A percentile compares a stretch with the other conserved stretches of the same genome.
These are phyloP conservation scores for Vicugna pacos DNA, from an alignment of 2,113 vertebrate genomes.

Conservation along the genomic window DNA sequence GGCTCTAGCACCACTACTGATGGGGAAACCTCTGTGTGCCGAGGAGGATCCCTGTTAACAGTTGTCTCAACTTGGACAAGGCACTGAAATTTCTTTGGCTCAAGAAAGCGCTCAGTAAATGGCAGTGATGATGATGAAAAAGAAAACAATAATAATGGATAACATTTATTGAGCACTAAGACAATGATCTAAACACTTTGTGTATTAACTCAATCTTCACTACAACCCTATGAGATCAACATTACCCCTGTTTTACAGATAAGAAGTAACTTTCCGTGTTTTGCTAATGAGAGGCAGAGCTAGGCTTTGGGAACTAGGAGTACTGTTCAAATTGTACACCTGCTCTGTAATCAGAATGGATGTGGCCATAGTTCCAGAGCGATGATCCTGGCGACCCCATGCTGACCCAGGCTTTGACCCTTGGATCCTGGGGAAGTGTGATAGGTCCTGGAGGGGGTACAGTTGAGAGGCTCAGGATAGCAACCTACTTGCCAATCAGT, in stretches of 20 bases:
- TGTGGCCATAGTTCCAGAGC: background rate
- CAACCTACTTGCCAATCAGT: background rate
- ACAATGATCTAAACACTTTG: background rate
- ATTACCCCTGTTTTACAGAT: background rate
- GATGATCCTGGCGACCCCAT: background rate
- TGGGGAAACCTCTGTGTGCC: slow-evolving; percentile 11
- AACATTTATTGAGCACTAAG: slow-evolving; percentile 23
- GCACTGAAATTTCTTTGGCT: background rate
- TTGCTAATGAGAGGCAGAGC: background rate
- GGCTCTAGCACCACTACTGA: background rate
- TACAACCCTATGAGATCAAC: background rate
- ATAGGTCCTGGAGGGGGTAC: background rate
- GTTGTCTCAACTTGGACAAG: background rate
- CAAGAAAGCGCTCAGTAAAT: slow-evolving; percentile 23
- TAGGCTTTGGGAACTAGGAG: background rate
- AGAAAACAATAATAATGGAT: background rate
- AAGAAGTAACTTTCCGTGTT: slow-evolving; percentile 12
- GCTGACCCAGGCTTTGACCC: background rate
- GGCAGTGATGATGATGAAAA: background rate
- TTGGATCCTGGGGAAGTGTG: background rate
- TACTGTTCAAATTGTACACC: background rate
- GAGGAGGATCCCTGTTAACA: background rate
- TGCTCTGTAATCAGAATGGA: slow-evolving; percentile 1
- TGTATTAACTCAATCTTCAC: slow-evolving; percentile 38
- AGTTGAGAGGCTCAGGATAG: background rate